Base-by-base conservation (phyloP, 2,888 invertebrate species). In the Penaeus monodon region DNA sequence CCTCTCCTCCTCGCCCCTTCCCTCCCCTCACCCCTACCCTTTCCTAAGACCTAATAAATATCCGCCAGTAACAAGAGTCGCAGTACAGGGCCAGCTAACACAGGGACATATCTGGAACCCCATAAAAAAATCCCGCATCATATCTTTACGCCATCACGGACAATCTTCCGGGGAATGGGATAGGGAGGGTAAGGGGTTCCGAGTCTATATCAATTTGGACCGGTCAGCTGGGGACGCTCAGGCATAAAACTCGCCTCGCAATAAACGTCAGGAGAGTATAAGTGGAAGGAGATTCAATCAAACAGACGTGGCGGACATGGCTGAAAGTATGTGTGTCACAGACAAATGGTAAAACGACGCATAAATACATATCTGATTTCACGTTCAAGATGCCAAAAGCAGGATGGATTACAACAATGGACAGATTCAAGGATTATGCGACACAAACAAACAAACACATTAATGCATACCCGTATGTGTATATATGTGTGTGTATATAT, bases 121-220 rank as follows among this genome's bases (percentile, higher is more conserved):
- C 78, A 78, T 78, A 68, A 84, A 66, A 57, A 65, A 84, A 65
- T 22, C 57, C 24, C 66, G 29, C 77, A 84, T 84, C 84, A 66
- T 84, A 78, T 84, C 84, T 66, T 84, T 84, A 68, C 78, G 78
- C 84, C 84, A 84, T 84, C 84, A 57, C 20, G 29, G 57, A 33
- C 27, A 24, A 24, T 77, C 68, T 78, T 29, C 77, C 44, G 44
- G 84, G 49, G 83, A 70, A 76, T 77, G 65, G 77, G 81, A 49
- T 49, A 12, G 33, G 77, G 81, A 57, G 29, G 33, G 57, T 77
- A n/a, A 68, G 57, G 66, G 24, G 66, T 73, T 63, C 73, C 74
- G 38, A 74, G 63, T 73, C 82, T n/a, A 82, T 82, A 74, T 82
- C 82, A 82, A 82, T 82, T 82, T 74, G 64, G 73, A 74, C 64